phyloP scores from a whole-genome alignment of 2,888 invertebrate species.

The Digitonthophagus gazella region DNA sequence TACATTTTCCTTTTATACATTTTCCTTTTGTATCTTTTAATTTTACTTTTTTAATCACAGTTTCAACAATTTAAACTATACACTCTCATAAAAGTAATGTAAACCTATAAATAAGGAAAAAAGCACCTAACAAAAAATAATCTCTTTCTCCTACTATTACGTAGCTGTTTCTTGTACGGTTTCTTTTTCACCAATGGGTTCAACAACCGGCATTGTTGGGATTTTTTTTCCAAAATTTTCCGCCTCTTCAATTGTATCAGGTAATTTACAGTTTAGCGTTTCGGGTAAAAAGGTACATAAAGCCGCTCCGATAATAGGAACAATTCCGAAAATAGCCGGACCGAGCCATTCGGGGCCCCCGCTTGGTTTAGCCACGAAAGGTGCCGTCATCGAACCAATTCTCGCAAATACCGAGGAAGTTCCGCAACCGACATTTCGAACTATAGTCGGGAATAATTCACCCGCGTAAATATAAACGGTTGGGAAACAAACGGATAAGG shows the following conservation, averaged over 20 bases:
- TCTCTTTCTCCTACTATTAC: no score
- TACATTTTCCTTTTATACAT: no score
- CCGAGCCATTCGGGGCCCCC: conserved; percentile 60
- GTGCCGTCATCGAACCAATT: conserved; percentile 82
- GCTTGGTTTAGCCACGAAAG: conserved; percentile 71
- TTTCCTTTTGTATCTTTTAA: no score
- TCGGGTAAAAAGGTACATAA: conserved; percentile 73
- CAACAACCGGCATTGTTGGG: conserved; percentile 10
- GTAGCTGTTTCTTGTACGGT: conserved; percentile 18
- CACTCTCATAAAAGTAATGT: no score
- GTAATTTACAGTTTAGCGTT: conserved; percentile 71
- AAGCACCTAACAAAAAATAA: no score
- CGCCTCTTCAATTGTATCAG: conserved; percentile 79
- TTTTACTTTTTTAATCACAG: no score
- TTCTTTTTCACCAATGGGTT: background rate
- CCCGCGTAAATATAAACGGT: conserved; percentile 85
- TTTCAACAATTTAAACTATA: no score
- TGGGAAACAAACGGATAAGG: conserved; percentile 80
- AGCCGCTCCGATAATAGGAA: conserved; percentile 66
- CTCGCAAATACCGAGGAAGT: conserved; percentile 82
- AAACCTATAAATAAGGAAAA: no score
- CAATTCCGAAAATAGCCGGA: conserved; percentile 69
- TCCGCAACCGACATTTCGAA: conserved; percentile 84
- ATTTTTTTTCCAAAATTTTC: conserved; percentile 60
- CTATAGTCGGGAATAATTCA: conserved; percentile 86